Percentiles rank a stretch among this genome's conserved stretches.
phyloP scores from a whole-genome alignment of 2,113 vertebrate genomes.

The Psettodes erumei region DNA sequence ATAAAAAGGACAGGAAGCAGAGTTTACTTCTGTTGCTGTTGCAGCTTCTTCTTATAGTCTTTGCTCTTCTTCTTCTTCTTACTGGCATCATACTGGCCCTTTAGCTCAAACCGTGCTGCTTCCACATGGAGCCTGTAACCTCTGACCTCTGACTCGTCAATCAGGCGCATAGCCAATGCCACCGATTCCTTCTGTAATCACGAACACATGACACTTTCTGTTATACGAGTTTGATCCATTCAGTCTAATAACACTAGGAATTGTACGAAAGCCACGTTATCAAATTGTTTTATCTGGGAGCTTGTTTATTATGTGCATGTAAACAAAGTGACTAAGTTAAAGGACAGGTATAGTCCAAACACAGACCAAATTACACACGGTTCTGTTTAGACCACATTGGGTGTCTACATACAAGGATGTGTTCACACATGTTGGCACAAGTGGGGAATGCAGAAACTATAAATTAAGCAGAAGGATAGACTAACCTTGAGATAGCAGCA shows the following conservation, averaged over 20 bases:
- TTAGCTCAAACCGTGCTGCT: constrained; percentile 92
- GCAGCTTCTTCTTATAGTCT: constrained; percentile 94
- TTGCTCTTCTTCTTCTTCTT: constrained; percentile 97
- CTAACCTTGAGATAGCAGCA: constrained; percentile 98
- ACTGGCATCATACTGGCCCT: constrained; percentile 94
- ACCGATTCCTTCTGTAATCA: constrained; percentile 97
- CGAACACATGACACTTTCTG: too few relatives aligned
- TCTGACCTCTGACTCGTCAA: constrained; percentile 94
- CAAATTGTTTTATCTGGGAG: too few relatives aligned
- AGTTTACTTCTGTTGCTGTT: constrained; percentile 92
- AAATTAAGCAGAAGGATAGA: background rate
- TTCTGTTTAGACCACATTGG: too few relatives aligned
- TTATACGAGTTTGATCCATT: too few relatives aligned
- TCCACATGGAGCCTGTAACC: constrained; percentile 95
- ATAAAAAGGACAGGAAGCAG: background rate
- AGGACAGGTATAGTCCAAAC: too few relatives aligned
- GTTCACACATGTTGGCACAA: background rate
- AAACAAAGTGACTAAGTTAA: too few relatives aligned
- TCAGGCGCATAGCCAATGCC: constrained; percentile 88
- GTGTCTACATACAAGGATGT: too few relatives aligned
- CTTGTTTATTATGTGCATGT: too few relatives aligned
- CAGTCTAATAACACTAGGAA: too few relatives aligned
- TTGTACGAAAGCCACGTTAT: too few relatives aligned
- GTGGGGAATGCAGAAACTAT: background rate
- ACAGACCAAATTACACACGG: background rate